Conservation (phyloP, 64 coral and sea anemone species). For the Platygyra sinensis region DNA sequence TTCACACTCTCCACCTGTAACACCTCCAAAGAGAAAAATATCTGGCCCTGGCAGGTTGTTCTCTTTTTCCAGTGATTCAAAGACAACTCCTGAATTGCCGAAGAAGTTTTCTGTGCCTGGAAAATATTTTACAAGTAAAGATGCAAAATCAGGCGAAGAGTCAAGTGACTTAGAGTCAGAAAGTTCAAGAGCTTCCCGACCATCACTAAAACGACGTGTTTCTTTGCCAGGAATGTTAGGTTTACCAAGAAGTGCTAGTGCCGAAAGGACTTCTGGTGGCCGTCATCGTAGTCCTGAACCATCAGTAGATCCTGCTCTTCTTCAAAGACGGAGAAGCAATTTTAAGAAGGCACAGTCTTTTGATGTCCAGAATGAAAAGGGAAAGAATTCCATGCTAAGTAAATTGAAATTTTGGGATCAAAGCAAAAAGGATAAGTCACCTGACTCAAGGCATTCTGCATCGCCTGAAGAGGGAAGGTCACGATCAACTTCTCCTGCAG, state of each 20-base stretch:
- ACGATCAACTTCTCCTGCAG: not conserved
- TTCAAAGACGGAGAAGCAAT: slow-evolving; percentile 24
- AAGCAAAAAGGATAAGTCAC: slow-evolving; percentile 68
- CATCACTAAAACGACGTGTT: slow-evolving; percentile 45
- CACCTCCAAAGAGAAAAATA: slow-evolving; percentile 49
- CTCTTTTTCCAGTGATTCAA: slow-evolving; percentile 55
- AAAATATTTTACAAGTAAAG: slow-evolving; percentile 33
- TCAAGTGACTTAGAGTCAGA: slow-evolving; percentile 20
- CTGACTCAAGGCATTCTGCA: slow-evolving; percentile 54
- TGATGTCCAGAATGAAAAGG: slow-evolving; percentile 66
- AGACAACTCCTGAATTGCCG: slow-evolving; percentile 44
- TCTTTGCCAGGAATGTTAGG: slow-evolving; percentile 60
- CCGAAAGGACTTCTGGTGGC: slow-evolving; percentile 50
- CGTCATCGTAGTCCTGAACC: not conserved
- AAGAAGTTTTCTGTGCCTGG: slow-evolving; percentile 35
- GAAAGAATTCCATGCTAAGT: slow-evolving; percentile 58
- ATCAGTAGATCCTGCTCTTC: slow-evolving; percentile 8
- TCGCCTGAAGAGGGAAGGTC: slow-evolving; percentile 54
- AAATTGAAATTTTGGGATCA: slow-evolving; percentile 87
- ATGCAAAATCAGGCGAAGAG: slow-evolving; percentile 36
- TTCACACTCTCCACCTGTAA: not conserved
- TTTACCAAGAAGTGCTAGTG: slow-evolving; percentile 61
- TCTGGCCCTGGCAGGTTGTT: slow-evolving; percentile 86
- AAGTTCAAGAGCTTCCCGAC: not conserved
- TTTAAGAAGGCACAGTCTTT: slow-evolving; percentile 53